These are phyloP conservation scores for Onthophagus taurus DNA, from an alignment of 1,140 invertebrate genomes.

Conservation along the genomic window DNA sequence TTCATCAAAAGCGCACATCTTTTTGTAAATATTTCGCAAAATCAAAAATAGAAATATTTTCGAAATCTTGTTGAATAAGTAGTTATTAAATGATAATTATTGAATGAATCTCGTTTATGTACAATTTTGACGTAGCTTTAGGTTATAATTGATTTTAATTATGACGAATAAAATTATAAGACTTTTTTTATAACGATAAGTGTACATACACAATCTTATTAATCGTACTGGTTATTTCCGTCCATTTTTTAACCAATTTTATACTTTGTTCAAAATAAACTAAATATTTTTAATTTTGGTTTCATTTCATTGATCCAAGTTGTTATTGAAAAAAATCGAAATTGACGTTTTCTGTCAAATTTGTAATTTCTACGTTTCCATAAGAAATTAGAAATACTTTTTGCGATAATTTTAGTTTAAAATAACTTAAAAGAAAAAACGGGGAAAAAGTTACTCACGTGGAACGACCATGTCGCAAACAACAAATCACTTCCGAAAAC, in stretches of 20 bases:
- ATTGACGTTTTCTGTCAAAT: background rate
- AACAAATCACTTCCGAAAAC: slow-evolving; percentile 10
- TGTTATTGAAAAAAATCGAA: background rate
- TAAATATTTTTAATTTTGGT: background rate
- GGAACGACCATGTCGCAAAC: slow-evolving; percentile 11
- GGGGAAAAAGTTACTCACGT: slow-evolving; percentile 8
- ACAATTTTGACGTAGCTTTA: background rate
- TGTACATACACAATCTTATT: too few relatives aligned
- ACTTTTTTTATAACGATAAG: too few relatives aligned
- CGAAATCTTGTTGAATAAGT: background rate
- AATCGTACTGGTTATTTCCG: too few relatives aligned
- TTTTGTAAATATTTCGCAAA: too few relatives aligned
- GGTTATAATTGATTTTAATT: background rate
- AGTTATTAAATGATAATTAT: background rate
- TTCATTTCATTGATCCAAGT: background rate
- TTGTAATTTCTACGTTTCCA: background rate
- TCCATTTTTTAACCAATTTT: too few relatives aligned
- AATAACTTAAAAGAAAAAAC: background rate
- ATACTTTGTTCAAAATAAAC: background rate
- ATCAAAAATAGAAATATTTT: background rate
- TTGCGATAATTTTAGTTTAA: too few relatives aligned
- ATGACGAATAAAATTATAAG: too few relatives aligned
- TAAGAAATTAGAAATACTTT: background rate
- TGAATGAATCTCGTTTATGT: background rate
- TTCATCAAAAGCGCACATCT: too few relatives aligned